Base-by-base conservation (phyloP, 2,888 invertebrate species). In the Latheticus oryzae region DNA sequence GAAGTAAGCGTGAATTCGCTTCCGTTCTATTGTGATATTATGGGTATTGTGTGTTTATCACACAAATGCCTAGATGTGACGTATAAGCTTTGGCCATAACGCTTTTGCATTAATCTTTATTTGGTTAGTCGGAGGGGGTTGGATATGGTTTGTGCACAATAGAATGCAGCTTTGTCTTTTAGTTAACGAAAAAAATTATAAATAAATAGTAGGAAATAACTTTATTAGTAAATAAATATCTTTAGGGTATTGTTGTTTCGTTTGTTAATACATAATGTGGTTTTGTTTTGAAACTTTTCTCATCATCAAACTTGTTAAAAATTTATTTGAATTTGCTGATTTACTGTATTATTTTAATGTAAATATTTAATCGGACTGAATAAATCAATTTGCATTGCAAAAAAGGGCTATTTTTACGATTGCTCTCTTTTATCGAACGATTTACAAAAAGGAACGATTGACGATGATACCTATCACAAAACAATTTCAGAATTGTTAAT, bases 51-150 rank as follows among this genome's bases (percentile, higher is more conserved):
- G 50, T 45, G 54, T 56, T 61, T 63, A 63, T 63, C 63, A 55
- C 58, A 45, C 52, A 37, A 56, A 56, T 51, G 48, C 56, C 45
- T 38, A 58, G 58, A 50, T 37, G 53, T 60, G 63, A 60, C 58
- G 59, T 59, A 53, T 33, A 52, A 55, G 58, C 56, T 60, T 48
- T 52, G 33, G 33, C 40, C 42, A 61, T 61, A 58, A 59, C 53
- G 57, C 16, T 48, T 28, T 55, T 28, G 35, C 61, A 63, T 63
- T 63, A 61, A 63, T 63, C 63, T 61, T 63, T 63, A 61, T 61
- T 61, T 61, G 55, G 37, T 51, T 11, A 11, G n/a, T n/a, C n/a
- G n/a, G n/a, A n/a, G n/a, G 35, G 43, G 51, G 51, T 43, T 51
- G 30, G 28, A 51, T 48, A 28, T 26, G 50, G 30, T 42, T 35